These are phyloP conservation scores for Limosa lapponica DNA, from an alignment of 2,797 vertebrate species.

Conservation along the genomic window DNA sequence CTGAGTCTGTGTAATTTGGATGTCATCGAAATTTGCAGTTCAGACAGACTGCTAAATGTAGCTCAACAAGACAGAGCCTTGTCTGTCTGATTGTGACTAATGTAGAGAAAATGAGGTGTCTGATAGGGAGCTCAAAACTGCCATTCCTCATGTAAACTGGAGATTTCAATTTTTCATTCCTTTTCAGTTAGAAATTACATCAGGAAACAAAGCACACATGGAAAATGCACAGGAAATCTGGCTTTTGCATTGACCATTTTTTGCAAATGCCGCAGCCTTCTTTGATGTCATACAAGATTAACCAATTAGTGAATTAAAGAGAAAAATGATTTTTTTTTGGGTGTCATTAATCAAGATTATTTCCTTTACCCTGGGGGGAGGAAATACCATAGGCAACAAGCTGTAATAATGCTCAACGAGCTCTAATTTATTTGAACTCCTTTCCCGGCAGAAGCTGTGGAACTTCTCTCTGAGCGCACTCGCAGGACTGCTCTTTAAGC, in stretches of 20 bases:
- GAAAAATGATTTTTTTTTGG: slow-evolving; percentile 58
- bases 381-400: slow-evolving; percentile 63
- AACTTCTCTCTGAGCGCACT: background rate
- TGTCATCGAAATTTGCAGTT: slow-evolving; percentile 60
- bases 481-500: background rate
- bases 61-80: slow-evolving; percentile 63
- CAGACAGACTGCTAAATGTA: slow-evolving; percentile 49
- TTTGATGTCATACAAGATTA: slow-evolving; percentile 66
- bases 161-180: slow-evolving; percentile 67
- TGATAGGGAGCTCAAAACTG: slow-evolving; percentile 52
- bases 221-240: slow-evolving; percentile 60
- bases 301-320: slow-evolving; percentile 63
- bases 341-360: slow-evolving; percentile 69
- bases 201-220: slow-evolving; percentile 61
- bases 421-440: slow-evolving; percentile 52
- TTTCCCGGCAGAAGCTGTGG: slow-evolving; percentile 1
- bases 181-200: slow-evolving; percentile 61
- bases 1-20: slow-evolving; percentile 57
- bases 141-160: slow-evolving; percentile 63
- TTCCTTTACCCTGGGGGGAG: slow-evolving; percentile 52
- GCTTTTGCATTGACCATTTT: slow-evolving; percentile 36
- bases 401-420: slow-evolving; percentile 47
- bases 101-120: slow-evolving; percentile 65
- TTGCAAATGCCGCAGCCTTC: slow-evolving; percentile 34
- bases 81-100: slow-evolving; percentile 69